These are phyloP conservation scores for Conchocele bisecta DNA, from an alignment of 2,888 invertebrate genomes.

Conservation along the genomic window DNA sequence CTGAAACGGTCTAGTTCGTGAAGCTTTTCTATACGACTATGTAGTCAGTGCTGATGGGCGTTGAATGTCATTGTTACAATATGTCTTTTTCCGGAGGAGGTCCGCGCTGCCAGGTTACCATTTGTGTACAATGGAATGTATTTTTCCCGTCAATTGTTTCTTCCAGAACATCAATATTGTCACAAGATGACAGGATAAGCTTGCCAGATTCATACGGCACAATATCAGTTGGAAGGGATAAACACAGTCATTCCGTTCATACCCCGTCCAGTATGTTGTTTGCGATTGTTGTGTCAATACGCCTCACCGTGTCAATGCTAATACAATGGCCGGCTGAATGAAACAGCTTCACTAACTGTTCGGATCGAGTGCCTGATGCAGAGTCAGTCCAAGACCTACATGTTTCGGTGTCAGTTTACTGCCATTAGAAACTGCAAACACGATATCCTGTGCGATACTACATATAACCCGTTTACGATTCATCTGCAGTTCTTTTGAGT, in stretches of 20 bases:
- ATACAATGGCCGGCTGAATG: constrained; percentile 19
- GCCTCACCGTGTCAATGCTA: constrained; percentile 5
- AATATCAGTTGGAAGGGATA: constrained; percentile 20
- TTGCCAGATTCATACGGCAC: neutral
- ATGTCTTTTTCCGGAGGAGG: too few species aligned
- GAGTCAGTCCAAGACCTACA: constrained; percentile 22
- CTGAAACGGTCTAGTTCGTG: constrained; percentile 14
- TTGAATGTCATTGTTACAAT: too few species aligned
- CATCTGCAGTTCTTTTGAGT: too few species aligned
- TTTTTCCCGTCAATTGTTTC: constrained; percentile 26
- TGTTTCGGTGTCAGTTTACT: constrained; percentile 27
- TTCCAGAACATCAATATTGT: constrained; percentile 34
- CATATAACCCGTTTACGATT: neutral
- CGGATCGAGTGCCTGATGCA: constrained; percentile 32
- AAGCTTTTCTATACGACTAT: constrained; percentile 10
- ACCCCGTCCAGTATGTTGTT: constrained; percentile 22
- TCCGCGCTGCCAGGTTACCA: constrained; percentile 25
- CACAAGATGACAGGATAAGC: constrained; percentile 25
- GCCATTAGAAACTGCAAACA: constrained; percentile 25
- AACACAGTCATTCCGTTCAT: constrained; percentile 9
- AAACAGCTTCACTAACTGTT: constrained; percentile 22
- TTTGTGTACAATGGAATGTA: constrained; percentile 37
- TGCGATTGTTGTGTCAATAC: constrained; percentile 29
- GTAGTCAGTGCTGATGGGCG: neutral
- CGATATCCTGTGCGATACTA: constrained; percentile 29